Base-by-base conservation (phyloP, 1,140 invertebrate genomes). In the Drosophila tristis region DNA sequence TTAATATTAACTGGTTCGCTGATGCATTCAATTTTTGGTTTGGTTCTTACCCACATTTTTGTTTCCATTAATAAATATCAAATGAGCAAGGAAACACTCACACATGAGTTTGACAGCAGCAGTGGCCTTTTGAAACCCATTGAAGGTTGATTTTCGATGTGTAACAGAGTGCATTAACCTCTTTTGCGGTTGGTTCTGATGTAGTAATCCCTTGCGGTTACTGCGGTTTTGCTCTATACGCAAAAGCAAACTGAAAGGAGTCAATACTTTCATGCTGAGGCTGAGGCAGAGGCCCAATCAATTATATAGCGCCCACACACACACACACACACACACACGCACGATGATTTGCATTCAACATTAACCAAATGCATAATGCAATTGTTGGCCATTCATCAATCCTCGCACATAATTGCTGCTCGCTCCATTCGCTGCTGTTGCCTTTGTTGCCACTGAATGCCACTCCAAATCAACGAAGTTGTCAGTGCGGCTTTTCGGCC, bases 1-100 rank as follows among this genome's bases (percentile, higher is more conserved):
- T 89, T 84, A 84, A 80, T 89, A 89, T 84, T 89, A 89, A 84
- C 84, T 89, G 84, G 84, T 62, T 89, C 72, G 79, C 59, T 89
- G 74, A 89, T 87, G 82, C 82, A 87, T 87, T 72, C 78, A 82
- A 64, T 82, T 87, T 76, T 78, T 29, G 57, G 55, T 43, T 59
- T 54, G 35, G 43, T 35, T 66, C 23, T 50, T 59, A 2, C 26
- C 42, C 50, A 39, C 43, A 60, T 50, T 63, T 61, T 64, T 55
- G 13, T 56, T 50, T 45, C 78, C 81, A 81, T 86, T 81, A 86
- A 82, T 86, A 81, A 78, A 86, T 87, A 87, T 87, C 78, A 81
- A 78, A 71, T 62, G 71, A 0, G 23, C 3, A 25, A 25, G 55
- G 57, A 44, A 68, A 23, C 57, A 62, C 56, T 57, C 62, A 70